These are phyloP conservation scores for Anas bahamensis DNA, from an alignment of 2,797 vertebrate species.

Conservation along the genomic window DNA sequence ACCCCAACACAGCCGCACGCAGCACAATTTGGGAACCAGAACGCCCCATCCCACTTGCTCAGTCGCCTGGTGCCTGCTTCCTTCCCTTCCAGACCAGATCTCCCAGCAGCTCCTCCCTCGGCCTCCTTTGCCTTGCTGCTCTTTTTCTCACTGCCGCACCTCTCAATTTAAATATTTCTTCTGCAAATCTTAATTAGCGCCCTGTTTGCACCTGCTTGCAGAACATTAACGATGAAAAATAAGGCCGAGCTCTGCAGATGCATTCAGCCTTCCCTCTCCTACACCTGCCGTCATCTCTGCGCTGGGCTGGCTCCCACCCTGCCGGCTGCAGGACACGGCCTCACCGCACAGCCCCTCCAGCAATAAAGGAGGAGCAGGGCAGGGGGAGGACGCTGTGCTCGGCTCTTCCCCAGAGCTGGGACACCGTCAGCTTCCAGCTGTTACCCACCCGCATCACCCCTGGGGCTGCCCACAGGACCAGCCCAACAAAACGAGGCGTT, in stretches of 20 bases:
- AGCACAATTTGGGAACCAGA: background rate
- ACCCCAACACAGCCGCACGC: fast-evolving
- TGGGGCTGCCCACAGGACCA: too few species aligned
- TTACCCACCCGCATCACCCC: too few species aligned
- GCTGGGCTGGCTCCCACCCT: background rate
- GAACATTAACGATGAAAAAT: slow-evolving; percentile 24
- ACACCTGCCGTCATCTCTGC: background rate
- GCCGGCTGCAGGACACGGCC: background rate
- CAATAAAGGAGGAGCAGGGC: background rate
- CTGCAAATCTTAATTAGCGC: background rate
- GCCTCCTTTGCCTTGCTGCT: background rate
- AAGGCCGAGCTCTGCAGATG: background rate
- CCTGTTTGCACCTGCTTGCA: slow-evolving; percentile 13
- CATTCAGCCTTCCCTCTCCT: background rate
- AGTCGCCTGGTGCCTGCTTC: background rate
- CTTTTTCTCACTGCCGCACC: background rate
- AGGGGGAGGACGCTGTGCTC: background rate
- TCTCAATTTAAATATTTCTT: background rate
- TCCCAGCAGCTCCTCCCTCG: background rate
- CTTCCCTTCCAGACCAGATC: background rate
- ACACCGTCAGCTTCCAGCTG: background rate
- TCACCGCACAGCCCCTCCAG: fast-evolving
- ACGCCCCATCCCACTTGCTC: fast-evolving
- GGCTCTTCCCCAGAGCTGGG: background rate
- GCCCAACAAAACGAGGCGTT: too few species aligned